Evolutionary conservation across 2,888 invertebrate species (phyloP), one percentile per base, ranked within the genome.

Genomic region (Cylloceria caligata): DNA sequence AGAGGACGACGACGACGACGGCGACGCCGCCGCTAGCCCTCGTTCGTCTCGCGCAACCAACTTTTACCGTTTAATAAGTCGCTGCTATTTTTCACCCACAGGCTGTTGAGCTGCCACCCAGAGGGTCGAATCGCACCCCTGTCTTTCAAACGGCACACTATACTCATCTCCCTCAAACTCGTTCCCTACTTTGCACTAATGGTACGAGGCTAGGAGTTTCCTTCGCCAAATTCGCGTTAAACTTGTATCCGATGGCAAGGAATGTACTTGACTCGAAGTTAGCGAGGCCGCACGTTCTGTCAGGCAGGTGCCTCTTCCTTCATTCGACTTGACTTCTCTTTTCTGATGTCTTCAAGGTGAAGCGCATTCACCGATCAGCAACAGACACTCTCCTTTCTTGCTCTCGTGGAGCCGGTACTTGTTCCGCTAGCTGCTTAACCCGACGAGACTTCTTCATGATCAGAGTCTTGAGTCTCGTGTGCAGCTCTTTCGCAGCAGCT

Each of bases 31-130:
- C n/a, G n/a, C 80, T 71, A 79, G 81, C 71, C 75, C 81, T 78
- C 80, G 80, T 84, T 83, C 73, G 84, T 84, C 80, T 84, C 80
- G 84, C 84, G 83, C 84, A 90, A 89, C 87, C 84, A 91, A 91
- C 88, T 91, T 91, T 91, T 88, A 87, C 75, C 89, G 89, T 92
- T 91, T 91, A 91, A 91, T 91, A 91, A 91, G 90, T 90, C 86
- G 80, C 86, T 85, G 88, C 89, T 86, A 92, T 92, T 92, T 92
- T 91, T 92, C 91, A 91, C 88, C 83, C 75, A 52, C 77, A 80
- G 77, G 16, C 64, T 39, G 55, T 30, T 21, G 6, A 39, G 68
- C 69, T 42, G 21, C 42, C 64, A 42, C 3, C 9, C 78, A 45
- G 75, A 55, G 77, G 72, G 55, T 80, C 57, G 78, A 52, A 11